Conservation (phyloP, 2,888 invertebrate species). For the Tetramorium bicarinatum region DNA sequence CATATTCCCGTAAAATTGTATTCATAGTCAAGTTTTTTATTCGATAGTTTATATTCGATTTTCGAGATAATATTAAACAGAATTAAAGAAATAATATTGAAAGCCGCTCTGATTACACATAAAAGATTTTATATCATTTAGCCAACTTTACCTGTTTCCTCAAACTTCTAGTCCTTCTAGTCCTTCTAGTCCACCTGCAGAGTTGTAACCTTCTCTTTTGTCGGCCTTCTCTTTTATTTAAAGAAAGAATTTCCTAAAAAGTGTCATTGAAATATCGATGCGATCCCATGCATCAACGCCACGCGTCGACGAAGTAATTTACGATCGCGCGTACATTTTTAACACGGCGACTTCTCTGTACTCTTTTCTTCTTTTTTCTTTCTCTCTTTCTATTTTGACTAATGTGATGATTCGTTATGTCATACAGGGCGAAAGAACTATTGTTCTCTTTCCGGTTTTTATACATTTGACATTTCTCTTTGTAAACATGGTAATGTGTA, state of each 20-base stretch:
- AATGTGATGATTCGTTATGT: not conserved
- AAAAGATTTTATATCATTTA: not conserved
- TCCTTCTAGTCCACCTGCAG: conserved; percentile 59
- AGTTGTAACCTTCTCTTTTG: conserved; percentile 45
- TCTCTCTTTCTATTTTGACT: not conserved
- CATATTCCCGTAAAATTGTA: not conserved
- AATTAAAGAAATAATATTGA: not conserved
- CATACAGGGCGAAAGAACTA: not conserved
- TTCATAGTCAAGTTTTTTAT: not conserved
- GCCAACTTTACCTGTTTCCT: conserved; percentile 73
- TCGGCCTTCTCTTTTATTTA: not conserved
- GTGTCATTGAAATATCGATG: not conserved
- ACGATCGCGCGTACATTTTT: conserved; percentile 67
- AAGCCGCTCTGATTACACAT: not conserved
- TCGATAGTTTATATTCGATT: not conserved
- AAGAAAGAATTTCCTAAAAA: not conserved
- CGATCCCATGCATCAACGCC: conserved; percentile 65
- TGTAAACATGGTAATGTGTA: not conserved
- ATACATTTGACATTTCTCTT: not conserved
- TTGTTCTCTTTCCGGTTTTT: not conserved
- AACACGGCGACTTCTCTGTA: conserved; percentile 21
- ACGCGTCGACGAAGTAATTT: conserved; percentile 76
- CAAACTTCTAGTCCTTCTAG: conserved; percentile 79
- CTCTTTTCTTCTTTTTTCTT: not conserved
- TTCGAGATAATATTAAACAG: not conserved